Evolutionary conservation across 2,113 vertebrate species (phyloP).

Genomic region (Myxocyprinus asiaticus): DNA sequence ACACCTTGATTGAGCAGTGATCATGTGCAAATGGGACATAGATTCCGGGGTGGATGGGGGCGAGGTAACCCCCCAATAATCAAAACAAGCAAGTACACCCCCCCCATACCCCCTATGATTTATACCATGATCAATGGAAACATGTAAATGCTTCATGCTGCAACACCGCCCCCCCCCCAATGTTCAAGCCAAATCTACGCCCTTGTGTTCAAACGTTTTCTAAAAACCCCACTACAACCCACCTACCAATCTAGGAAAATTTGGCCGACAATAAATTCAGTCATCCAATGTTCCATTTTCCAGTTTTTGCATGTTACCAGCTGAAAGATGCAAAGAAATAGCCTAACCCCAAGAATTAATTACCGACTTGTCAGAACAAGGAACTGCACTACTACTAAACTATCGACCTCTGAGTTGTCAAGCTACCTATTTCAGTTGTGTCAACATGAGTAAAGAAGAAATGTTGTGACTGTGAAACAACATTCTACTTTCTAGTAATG

Average conservation of each 20-base stretch:
- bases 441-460: background rate
- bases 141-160: too few relatives aligned
- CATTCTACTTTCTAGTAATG: background rate
- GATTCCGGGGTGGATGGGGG: too few relatives aligned
- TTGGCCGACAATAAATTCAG: background rate
- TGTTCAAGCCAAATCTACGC: too few relatives aligned
- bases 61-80: background rate
- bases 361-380: slow-evolving; percentile 15
- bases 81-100: slow-evolving; percentile 8
- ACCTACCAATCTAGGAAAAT: background rate
- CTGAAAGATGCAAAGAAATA: background rate
- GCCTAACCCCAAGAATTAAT: background rate
- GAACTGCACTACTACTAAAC: background rate
- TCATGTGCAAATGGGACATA: too few relatives aligned
- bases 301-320: background rate
- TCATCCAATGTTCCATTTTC: background rate
- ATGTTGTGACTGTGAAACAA: background rate
- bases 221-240: background rate
- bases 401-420: background rate
- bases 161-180: too few relatives aligned
- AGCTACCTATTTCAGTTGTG: slow-evolving; percentile 3
- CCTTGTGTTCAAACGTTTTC: too few relatives aligned
- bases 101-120: too few relatives aligned
- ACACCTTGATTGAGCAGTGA: slow-evolving; percentile 25
- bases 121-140: too few relatives aligned